Conservation (phyloP, 2,113 vertebrate species). For the Casuarius casuarius region DNA sequence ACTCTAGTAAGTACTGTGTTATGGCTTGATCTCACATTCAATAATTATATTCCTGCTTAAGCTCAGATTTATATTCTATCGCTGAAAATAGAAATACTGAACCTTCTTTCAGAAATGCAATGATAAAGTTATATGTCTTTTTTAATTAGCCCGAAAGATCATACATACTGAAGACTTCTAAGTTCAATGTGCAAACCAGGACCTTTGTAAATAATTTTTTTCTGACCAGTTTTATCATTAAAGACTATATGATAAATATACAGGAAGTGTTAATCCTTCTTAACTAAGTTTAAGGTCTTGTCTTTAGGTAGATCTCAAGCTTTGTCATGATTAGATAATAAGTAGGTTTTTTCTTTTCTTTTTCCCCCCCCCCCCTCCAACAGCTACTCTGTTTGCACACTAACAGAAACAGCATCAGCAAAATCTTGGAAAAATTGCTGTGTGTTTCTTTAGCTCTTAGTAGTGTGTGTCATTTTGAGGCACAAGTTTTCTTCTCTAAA, state of each 20-base stretch:
- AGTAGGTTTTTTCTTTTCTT: not conserved
- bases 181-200: not conserved
- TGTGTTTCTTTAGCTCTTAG: not conserved
- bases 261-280: not conserved
- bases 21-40: not conserved
- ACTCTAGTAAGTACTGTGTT: not conserved
- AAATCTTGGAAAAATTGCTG: not conserved
- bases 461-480: not conserved
- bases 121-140: not conserved
- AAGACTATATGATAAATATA: not conserved
- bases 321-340: not conserved
- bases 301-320: not conserved
- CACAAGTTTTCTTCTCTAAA: not conserved
- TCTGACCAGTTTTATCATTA: not conserved
- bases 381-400: not conserved
- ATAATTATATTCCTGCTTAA: not conserved
- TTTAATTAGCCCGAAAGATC: not conserved
- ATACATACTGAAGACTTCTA: not conserved
- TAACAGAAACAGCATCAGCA: not conserved
- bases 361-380: not conserved
- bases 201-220: not conserved
- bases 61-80: not conserved
- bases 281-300: not conserved
- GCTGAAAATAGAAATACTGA: not conserved
- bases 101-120: not conserved